Percentiles rank a stretch among this genome's conserved stretches.
phyloP scores from a whole-genome alignment of 2,888 invertebrate species.

The Heliconius ethilla region DNA sequence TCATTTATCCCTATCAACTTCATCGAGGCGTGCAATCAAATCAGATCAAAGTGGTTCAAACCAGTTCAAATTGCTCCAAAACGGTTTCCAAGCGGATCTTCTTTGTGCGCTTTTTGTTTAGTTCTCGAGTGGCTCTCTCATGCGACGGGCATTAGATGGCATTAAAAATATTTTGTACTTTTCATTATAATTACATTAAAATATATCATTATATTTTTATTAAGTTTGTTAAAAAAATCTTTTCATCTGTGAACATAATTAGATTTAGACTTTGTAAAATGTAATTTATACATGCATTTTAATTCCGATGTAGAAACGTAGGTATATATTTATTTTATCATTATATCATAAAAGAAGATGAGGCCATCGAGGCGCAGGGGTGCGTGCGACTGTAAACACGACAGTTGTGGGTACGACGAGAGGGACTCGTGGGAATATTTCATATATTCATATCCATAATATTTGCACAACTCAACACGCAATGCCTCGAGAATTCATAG shows the following conservation, averaged over 20 bases:
- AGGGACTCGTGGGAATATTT: background rate
- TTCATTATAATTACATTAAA: background rate
- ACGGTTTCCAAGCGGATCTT: conserved; percentile 43
- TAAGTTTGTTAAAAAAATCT: no score
- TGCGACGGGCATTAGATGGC: conserved; percentile 19
- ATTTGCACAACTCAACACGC: no score
- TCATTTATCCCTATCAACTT: conserved; percentile 42
- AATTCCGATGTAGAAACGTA: no score
- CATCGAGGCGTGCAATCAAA: conserved; percentile 45
- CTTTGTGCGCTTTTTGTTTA: conserved; percentile 41
- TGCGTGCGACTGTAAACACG: background rate
- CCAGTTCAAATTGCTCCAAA: conserved; percentile 48
- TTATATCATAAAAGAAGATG: no score
- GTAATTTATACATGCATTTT: no score
- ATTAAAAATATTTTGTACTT: conserved; percentile 16
- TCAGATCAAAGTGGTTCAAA: conserved; percentile 50
- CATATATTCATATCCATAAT: background rate
- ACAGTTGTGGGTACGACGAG: background rate
- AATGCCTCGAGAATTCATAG: no score
- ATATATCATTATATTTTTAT: background rate
- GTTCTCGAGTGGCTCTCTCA: conserved; percentile 29
- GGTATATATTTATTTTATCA: no score
- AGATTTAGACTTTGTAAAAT: no score
- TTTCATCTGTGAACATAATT: no score
- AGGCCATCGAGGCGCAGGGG: no score